Conservation (phyloP, 2,888 invertebrate genomes). For the Nomada ruficornis region DNA sequence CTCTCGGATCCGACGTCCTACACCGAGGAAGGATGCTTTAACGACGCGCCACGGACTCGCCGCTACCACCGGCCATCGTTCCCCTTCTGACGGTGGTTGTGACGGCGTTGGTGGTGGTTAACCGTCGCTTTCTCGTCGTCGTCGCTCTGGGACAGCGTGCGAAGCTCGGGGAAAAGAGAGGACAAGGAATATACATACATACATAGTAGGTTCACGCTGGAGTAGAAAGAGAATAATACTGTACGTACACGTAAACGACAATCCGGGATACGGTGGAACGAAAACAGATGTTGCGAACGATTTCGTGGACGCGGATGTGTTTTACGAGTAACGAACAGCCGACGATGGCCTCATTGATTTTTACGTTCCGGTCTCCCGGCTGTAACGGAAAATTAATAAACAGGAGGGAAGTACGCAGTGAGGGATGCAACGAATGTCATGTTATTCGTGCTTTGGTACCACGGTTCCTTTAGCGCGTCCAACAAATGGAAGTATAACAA, state of each 20-base stretch:
- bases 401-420: constrained; percentile 4
- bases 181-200: constrained; percentile 8
- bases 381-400: not conserved
- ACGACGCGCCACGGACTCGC: constrained; percentile 52
- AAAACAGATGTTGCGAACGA: constrained; percentile 20
- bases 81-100: constrained; percentile 25
- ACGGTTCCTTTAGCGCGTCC: constrained; percentile 54
- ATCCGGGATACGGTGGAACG: not conserved
- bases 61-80: constrained; percentile 30
- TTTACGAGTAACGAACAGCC: constrained; percentile 19
- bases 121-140: constrained; percentile 38
- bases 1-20: constrained; percentile 27
- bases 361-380: not conserved
- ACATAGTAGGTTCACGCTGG: not conserved
- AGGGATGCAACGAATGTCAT: constrained; percentile 49
- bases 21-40: constrained; percentile 51
- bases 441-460: constrained; percentile 51
- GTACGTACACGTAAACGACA: constrained; percentile 11
- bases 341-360: constrained; percentile 27
- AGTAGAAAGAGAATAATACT: not conserved
- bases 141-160: not conserved
- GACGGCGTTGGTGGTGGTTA: constrained; percentile 50
- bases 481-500: constrained; percentile 68
- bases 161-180: constrained; percentile 5
- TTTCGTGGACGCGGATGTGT: constrained; percentile 7